These are phyloP conservation scores for Saccostrea glomerata DNA, from an alignment of 1,140 invertebrate species.

Conservation along the genomic window DNA sequence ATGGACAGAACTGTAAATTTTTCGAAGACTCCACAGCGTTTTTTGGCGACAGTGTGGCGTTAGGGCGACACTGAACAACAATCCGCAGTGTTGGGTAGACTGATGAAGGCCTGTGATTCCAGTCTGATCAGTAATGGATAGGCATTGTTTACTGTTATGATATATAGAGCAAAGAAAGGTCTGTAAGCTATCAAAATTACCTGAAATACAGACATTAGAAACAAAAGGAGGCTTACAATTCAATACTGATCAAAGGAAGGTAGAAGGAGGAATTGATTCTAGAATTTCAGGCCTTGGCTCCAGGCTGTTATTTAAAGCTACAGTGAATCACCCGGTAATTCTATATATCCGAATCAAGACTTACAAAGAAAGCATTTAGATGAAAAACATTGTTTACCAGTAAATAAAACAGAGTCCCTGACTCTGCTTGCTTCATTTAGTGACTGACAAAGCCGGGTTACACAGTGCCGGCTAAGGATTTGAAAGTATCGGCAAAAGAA, in stretches of 20 bases:
- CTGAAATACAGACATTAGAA: conserved; percentile 24
- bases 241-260: conserved; percentile 13
- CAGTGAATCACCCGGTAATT: conserved; percentile 30
- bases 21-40: not conserved
- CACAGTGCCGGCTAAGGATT: not conserved
- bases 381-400: conserved; percentile 34
- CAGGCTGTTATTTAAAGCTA: conserved; percentile 20
- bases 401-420: conserved; percentile 27
- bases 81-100: not conserved
- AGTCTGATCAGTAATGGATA: conserved; percentile 10
- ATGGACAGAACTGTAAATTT: conserved; percentile 22
- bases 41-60: conserved; percentile 28
- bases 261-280: conserved; percentile 23
- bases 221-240: conserved; percentile 15
- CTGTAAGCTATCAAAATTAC: conserved; percentile 13
- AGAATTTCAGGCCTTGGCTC: not conserved
- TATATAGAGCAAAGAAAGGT: conserved; percentile 34
- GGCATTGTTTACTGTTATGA: conserved; percentile 26
- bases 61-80: conserved; percentile 5
- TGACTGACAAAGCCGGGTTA: conserved; percentile 18
- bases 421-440: conserved; percentile 24
- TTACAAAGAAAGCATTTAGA: conserved; percentile 30
- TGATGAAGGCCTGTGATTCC: conserved; percentile 11
- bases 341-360: conserved; percentile 26
- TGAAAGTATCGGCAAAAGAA: not conserved